A percentile compares a stretch with the other conserved stretches of the same genome.
Evolutionary conservation across 35 echinoderm and acorn worm species (phyloP).

Genomic region (Heliocidaris tuberculata): DNA sequence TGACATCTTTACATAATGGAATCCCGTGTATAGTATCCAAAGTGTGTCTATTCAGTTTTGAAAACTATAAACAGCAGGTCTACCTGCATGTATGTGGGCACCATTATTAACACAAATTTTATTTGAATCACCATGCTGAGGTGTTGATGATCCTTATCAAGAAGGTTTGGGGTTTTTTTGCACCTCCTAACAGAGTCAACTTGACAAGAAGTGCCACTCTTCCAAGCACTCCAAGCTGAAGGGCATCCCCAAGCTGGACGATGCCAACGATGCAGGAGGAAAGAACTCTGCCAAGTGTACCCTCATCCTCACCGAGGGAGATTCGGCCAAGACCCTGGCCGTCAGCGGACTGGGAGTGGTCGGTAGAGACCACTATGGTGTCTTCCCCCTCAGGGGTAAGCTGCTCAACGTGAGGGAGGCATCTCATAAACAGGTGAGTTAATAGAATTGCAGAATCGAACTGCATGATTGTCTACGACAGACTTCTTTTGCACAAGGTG

Average conservation of each 20-base stretch:
- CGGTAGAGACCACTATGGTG: slow-evolving; percentile 73
- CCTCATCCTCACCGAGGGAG: slow-evolving; percentile 93
- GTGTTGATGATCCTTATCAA: too few species aligned
- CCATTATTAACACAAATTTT: too few species aligned
- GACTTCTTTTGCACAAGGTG: too few species aligned
- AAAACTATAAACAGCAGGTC: too few species aligned
- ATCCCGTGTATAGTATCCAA: too few species aligned
- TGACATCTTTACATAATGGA: too few species aligned
- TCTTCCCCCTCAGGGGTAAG: slow-evolving; percentile 83
- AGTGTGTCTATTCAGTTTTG: too few species aligned
- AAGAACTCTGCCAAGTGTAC: slow-evolving; percentile 66
- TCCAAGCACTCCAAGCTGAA: slow-evolving; percentile 76
- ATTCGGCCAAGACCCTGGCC: slow-evolving; percentile 90
- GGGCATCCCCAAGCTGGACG: slow-evolving; percentile 83
- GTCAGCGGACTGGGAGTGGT: slow-evolving; percentile 81
- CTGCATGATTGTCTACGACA: too few species aligned
- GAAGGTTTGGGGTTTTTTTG: too few species aligned
- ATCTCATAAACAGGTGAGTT: slow-evolving; percentile 72
- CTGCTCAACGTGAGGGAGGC: slow-evolving; percentile 79
- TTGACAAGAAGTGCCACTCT: slow-evolving; percentile 76
- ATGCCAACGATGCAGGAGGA: slow-evolving; percentile 75
- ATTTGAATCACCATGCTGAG: too few species aligned
- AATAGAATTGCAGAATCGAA: neutral
- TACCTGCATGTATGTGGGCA: too few species aligned
- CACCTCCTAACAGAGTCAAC: slow-evolving; percentile 66